phyloP scores from a whole-genome alignment of 2,888 invertebrate species.

The Allophyes oxyacanthae region DNA sequence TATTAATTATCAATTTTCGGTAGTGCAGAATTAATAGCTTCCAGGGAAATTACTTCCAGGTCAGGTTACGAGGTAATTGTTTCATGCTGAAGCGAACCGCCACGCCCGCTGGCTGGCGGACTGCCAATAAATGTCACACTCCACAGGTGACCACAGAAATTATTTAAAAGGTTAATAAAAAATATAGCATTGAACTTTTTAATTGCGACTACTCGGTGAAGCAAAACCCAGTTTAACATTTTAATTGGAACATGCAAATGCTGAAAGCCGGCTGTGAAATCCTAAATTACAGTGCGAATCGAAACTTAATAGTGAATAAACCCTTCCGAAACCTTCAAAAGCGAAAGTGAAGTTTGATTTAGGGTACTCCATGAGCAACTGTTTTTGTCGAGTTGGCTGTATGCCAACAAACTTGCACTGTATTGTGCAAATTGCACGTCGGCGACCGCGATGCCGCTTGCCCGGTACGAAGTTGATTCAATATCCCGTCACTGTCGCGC shows the following conservation, averaged over 20 bases:
- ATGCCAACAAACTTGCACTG: neutral
- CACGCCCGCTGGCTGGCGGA: conserved; percentile 5
- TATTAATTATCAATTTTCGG: too few relatives aligned
- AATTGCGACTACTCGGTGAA: neutral
- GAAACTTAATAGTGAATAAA: too few relatives aligned
- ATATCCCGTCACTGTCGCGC: too few relatives aligned
- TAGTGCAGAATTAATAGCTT: conserved; percentile 15
- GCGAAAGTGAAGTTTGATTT: neutral
- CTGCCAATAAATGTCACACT: conserved; percentile 24
- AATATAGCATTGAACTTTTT: too few relatives aligned
- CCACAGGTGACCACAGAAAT: conserved; percentile 19
- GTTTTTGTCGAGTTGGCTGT: conserved; percentile 2
- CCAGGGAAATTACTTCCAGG: conserved; percentile 12
- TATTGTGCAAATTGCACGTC: conserved; percentile 3
- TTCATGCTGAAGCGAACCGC: neutral
- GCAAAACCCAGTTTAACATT: neutral
- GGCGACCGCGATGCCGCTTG: too few relatives aligned
- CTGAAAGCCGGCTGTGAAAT: too few relatives aligned
- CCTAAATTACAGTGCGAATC: too few relatives aligned
- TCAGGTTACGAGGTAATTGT: conserved; percentile 19
- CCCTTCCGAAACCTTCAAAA: too few relatives aligned
- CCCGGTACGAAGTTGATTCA: too few relatives aligned
- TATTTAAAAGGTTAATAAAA: neutral
- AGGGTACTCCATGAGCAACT: neutral
- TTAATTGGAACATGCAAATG: neutral